Base-by-base conservation (phyloP, 2,113 vertebrate species). In the Bufo bufo region DNA sequence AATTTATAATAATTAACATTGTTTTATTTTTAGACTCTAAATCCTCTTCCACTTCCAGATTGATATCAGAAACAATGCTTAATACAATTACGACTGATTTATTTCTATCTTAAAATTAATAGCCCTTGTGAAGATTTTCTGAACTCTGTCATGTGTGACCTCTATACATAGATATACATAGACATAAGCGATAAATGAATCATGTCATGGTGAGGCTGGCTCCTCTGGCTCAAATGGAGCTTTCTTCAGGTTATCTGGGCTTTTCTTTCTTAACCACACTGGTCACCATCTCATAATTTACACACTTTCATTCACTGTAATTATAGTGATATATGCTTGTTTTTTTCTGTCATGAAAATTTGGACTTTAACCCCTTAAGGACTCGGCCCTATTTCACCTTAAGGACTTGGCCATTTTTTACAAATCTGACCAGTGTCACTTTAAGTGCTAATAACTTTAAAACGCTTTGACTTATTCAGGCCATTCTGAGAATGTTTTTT, bases 1-100 rank as follows among this genome's bases (percentile, higher is more conserved):
- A 4, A 47, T 65, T 52, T 23, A 59, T 61, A 82, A 82, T 49
- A 82, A 65, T 82, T 82, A 47, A 20, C 33, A 65, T 65, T 63
- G 17, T 43, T 65, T 49, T 82, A 82, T 63, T 65, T 82, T 65
- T 82, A 82, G 80, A 61, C 1, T 12, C 6, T 65, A 49, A 65
- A 65, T 65, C 59, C 19, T 3, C 59, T 84, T 84, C 49, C 47
- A 33, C 3, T 52, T 52, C 47, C n/a, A 33, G 49, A 71, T 23
- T 71, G n/a, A 23, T 66, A 83, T 69, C 47, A 71, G 47, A 84
- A 20, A 52, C 49, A 45, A 43, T 47, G 45, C 43, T 33, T 69
- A 83, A 23, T 4, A 33, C 50, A 84, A 23, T 69, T 52, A 52
- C 63, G 6, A 23, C 80, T 65, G 58, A 66, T 82, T 82, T 6